Base-by-base conservation (phyloP, 1,140 invertebrate species). In the Anagrus nilaparvatae region DNA sequence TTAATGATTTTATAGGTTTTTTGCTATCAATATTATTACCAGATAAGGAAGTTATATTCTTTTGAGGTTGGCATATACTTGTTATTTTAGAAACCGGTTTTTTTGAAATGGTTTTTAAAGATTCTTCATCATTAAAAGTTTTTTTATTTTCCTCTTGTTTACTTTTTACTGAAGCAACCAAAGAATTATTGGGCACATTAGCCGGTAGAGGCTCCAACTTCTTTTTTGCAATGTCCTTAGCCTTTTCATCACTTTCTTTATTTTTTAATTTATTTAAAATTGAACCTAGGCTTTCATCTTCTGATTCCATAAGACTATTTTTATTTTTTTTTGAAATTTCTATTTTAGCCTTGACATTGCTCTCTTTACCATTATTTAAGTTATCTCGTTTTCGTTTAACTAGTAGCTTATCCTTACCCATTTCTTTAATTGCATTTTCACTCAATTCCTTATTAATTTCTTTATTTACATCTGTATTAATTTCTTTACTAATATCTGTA, bases 121-220 rank as follows among this genome's bases (percentile, higher is more conserved):
- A 69, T 47, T 68, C 69, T 33, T 73, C 70, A 7, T 74, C 72
- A 23, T 73, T 70, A 0, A 64, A 67, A 10, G 55, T 50, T 35
- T 65, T 68, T 4, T 51, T 28, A 3, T 34, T 44, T 2, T 25
- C 30, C 4, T 1, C 25, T 24, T 45, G 37, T 13, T 45, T 30
- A 8, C 3, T 34, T 13, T 31, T 46, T 2, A 31, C 25, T 8
- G 30, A 7, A 3, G 41, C 39, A 1, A 40, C 32, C 4, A 21
- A 20, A 5, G 19, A 24, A 6, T 23, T 41, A 37, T 46, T 0
- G 9, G 13, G 24, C 24, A 8, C 24, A 12, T 6, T n/a, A 12
- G 6, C 24, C 6, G 6, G 24, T n/a, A 8, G 24, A 27, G 24
- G 24, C 24, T n/a, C 49, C 1, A n/a, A 51, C 51, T 0, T 24